phyloP scores from a whole-genome alignment of 1,140 invertebrate species.

The Propsilocerus akamusi region DNA sequence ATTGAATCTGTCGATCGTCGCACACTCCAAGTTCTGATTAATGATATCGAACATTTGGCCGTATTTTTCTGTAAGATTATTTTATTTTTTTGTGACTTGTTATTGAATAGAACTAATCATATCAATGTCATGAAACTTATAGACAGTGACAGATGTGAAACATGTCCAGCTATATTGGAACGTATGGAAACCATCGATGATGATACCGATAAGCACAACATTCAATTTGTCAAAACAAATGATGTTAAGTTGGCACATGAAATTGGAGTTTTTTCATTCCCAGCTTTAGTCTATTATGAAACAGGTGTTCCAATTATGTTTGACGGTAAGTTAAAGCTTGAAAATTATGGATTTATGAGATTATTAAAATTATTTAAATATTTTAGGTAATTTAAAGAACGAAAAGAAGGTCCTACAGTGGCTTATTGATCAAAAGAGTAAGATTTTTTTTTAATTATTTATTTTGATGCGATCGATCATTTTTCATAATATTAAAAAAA shows the following conservation, averaged over 20 bases:
- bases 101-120: constrained; percentile 3
- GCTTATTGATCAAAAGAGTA: constrained; percentile 89
- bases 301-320: constrained; percentile 86
- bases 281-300: constrained; percentile 79
- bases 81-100: constrained; percentile 8
- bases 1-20: constrained; percentile 84
- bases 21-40: constrained; percentile 72
- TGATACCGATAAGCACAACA: constrained; percentile 78
- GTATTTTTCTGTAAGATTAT: constrained; percentile 76
- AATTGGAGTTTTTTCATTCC: constrained; percentile 80
- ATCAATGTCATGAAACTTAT: constrained; percentile 7
- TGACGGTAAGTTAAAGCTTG: constrained; percentile 52
- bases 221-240: constrained; percentile 87
- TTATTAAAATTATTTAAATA: no score
- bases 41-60: constrained; percentile 77
- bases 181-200: constrained; percentile 89
- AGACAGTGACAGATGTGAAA: constrained; percentile 71
- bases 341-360: constrained; percentile 16
- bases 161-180: constrained; percentile 64
- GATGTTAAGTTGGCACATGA: constrained; percentile 76
- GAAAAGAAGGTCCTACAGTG: constrained; percentile 90
- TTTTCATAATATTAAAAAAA: background rate
- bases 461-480: background rate
- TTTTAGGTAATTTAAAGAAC: constrained; percentile 85
- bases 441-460: no score